Evolutionary conservation across 1,140 invertebrate species (phyloP).

Genomic region (Caenorhabditis latens): DNA sequence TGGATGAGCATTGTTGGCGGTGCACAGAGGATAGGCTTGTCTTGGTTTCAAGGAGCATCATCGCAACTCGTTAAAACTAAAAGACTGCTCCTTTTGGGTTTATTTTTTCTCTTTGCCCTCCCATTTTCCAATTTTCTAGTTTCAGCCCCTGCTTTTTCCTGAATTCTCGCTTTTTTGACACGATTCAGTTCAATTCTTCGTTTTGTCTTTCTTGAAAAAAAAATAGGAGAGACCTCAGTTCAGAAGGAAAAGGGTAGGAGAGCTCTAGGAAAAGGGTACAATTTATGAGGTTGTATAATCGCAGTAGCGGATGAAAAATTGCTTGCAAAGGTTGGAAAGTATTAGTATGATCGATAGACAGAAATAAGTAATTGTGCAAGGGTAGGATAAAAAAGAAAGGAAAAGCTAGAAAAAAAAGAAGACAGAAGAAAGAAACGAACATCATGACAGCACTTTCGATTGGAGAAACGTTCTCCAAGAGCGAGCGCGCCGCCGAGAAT

Average conservation of each 20-base stretch:
- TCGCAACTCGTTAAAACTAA: background rate
- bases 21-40: background rate
- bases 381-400: background rate
- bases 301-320: slow-evolving; percentile 36
- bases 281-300: slow-evolving; percentile 32
- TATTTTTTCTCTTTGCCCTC: background rate
- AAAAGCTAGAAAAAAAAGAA: background rate
- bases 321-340: slow-evolving; percentile 46
- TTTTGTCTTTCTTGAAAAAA: background rate
- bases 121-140: background rate
- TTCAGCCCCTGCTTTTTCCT: background rate
- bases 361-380: slow-evolving; percentile 10
- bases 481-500: slow-evolving; percentile 8
- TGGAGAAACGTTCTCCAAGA: slow-evolving; percentile 41
- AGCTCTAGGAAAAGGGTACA: background rate
- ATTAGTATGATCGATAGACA: slow-evolving; percentile 23
- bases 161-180: background rate
- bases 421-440: background rate
- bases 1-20: slow-evolving; percentile 46
- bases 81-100: background rate
- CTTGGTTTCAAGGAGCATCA: background rate
- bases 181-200: too few relatives aligned
- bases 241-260: background rate
- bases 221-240: background rate
- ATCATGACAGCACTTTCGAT: slow-evolving; percentile 18